phyloP scores from a whole-genome alignment of 2,113 vertebrate genomes.

The Sceloporus undulatus region DNA sequence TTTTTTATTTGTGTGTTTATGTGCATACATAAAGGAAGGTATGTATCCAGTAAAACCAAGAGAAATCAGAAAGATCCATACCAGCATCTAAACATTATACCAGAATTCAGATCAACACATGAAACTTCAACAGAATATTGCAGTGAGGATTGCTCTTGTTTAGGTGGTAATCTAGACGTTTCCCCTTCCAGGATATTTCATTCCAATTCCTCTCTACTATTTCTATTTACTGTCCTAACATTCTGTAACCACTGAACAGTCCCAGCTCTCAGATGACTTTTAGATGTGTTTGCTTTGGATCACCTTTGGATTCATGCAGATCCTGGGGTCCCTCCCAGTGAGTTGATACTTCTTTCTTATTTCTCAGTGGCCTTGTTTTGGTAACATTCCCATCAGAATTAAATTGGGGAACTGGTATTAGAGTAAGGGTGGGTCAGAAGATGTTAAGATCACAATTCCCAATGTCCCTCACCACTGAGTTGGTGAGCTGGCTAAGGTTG shows the following conservation, averaged over 20 bases:
- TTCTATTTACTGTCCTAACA: neutral
- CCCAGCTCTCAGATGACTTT: neutral
- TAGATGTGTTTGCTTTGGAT: neutral
- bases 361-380: neutral
- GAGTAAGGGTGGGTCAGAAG: neutral
- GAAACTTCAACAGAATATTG: neutral
- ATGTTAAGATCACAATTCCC: no score
- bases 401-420: neutral
- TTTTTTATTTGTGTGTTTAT: neutral
- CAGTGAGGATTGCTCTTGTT: neutral
- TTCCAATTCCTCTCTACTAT: neutral
- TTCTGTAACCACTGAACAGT: neutral
- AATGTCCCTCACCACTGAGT: no score
- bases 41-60: conserved; percentile 1
- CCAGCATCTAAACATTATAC: neutral
- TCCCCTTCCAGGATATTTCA: neutral
- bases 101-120: neutral
- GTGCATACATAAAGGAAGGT: neutral
- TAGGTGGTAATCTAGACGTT: neutral
- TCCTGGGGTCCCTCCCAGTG: neutral
- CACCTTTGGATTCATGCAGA: neutral
- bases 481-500: no score
- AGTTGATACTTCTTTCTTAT: neutral
- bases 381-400: neutral
- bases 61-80: conserved; percentile 30